Evolutionary conservation across 1,140 invertebrate species (phyloP).

Genomic region (Leptoteleia sp.): DNA sequence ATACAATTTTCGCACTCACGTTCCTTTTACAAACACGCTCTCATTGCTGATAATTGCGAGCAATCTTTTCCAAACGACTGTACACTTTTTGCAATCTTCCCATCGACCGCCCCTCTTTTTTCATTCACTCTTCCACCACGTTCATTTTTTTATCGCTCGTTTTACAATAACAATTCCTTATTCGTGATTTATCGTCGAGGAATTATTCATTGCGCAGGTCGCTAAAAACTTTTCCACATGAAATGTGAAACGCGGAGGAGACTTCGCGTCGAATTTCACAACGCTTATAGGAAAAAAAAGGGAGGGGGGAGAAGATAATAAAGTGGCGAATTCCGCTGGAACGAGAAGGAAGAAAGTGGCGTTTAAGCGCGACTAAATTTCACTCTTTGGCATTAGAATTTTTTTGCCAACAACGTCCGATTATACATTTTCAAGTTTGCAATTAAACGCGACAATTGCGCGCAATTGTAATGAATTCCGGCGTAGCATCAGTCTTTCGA

Average conservation of each 20-base stretch:
- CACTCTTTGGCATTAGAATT: slow-evolving; percentile 14
- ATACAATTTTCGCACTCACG: too few species aligned
- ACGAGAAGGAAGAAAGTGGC: slow-evolving; percentile 32
- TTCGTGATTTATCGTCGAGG: too few species aligned
- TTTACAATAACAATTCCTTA: too few species aligned
- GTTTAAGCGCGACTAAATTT: slow-evolving; percentile 14
- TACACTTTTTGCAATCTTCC: too few species aligned
- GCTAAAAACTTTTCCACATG: too few species aligned
- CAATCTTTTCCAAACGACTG: too few species aligned
- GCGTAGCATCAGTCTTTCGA: slow-evolving; percentile 40
- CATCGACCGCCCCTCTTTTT: too few species aligned
- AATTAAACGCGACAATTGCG: slow-evolving; percentile 50
- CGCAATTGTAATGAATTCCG: slow-evolving; percentile 24
- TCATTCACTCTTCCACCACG: too few species aligned
- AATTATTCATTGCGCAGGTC: too few species aligned
- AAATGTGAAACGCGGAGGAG: slow-evolving; percentile 1
- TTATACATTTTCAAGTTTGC: slow-evolving; percentile 38
- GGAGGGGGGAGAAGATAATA: background rate
- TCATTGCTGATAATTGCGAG: too few species aligned
- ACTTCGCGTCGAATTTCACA: slow-evolving; percentile 2
- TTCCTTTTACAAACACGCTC: too few species aligned
- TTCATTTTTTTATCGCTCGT: too few species aligned
- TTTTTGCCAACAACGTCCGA: slow-evolving; percentile 13
- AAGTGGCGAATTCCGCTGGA: slow-evolving; percentile 1
- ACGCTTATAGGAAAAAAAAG: background rate